Evolutionary conservation across 2,888 invertebrate species (phyloP), one percentile per base, ranked within the genome.

Genomic region (Gari tellinella): DNA sequence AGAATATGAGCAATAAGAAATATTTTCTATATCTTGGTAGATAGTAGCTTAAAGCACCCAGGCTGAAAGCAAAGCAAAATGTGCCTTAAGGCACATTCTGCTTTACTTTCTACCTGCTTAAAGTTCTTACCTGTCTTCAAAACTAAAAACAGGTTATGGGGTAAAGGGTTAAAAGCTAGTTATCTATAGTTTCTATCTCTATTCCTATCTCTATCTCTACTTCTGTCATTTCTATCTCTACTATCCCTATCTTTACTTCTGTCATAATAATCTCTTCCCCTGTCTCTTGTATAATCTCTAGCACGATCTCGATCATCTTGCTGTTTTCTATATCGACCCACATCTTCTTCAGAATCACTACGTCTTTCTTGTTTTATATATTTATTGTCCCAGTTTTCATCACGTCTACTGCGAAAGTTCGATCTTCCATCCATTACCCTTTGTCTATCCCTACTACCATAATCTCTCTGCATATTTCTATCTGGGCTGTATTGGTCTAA

Each of bases 291-390:
- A 38, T 23, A 43, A 31, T 57, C 46, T 61, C 65, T 69, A 95
- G 95, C 15, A 31, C 48, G 43, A 0, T 95, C 51, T 85, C 86
- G 45, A 64, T 78, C 25, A 65, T 66, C 26, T 73, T 77, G 40
- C 38, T 19, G 46, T 73, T n/a, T 23, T 41, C 41, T 53, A 86
- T 80, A 64, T 85, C 83, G 48, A 52, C 72, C 15, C 82, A 58
- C 48, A 49, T 60, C 45, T 68, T 58, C 26, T 8, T 25, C 26
- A 56, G 40, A 17, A 4, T 23, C 23, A 21, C 37, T 43, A 14
- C 57, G 38, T 45, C 41, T 23, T 17, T 72, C 41, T 49, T 49
- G 60, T n/a, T 82, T 67, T 5, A 31, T 31, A 31, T 31, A 10
- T 10, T 76, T 72, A 46, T 81, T 82, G 83, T 31, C 73, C 43